These are phyloP conservation scores for Anticlea derivata DNA, from an alignment of 2,888 invertebrate species.

Conservation along the genomic window DNA sequence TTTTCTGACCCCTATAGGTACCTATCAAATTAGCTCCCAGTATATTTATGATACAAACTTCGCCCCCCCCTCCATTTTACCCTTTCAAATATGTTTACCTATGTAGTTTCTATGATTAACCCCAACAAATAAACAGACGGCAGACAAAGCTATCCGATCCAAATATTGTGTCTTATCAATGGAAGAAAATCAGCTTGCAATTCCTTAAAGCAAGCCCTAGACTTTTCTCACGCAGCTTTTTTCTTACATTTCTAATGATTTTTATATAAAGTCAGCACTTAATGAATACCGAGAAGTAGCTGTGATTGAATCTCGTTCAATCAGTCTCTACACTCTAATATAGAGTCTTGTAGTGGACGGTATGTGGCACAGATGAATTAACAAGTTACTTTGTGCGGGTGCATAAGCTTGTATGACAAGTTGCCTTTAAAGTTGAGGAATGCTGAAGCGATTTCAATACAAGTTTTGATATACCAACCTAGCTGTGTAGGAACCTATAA, in stretches of 20 bases:
- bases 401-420: slow-evolving; percentile 48
- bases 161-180: background rate
- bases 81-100: too few relatives aligned
- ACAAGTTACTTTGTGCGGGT: slow-evolving; percentile 26
- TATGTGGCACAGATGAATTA: slow-evolving; percentile 31
- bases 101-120: too few relatives aligned
- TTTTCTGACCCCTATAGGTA: too few relatives aligned
- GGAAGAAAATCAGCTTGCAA: slow-evolving; percentile 6
- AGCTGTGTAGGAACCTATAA: slow-evolving; percentile 24
- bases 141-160: too few relatives aligned
- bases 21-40: too few relatives aligned
- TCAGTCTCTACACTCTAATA: slow-evolving; percentile 19
- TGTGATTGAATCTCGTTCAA: slow-evolving; percentile 20
- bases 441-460: slow-evolving; percentile 55
- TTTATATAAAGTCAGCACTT: slow-evolving; percentile 19
- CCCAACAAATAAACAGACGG: too few relatives aligned
- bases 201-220: background rate
- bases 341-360: slow-evolving; percentile 27
- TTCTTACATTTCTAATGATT: slow-evolving; percentile 18
- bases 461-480: slow-evolving; percentile 59
- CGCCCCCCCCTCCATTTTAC: too few relatives aligned
- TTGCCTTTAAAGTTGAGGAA: slow-evolving; percentile 56
- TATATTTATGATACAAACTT: too few relatives aligned
- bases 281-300: slow-evolving; percentile 28
- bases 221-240: slow-evolving; percentile 16